Conservation (phyloP, 2,797 vertebrate species). For the Spinibarbus caldwelli region DNA sequence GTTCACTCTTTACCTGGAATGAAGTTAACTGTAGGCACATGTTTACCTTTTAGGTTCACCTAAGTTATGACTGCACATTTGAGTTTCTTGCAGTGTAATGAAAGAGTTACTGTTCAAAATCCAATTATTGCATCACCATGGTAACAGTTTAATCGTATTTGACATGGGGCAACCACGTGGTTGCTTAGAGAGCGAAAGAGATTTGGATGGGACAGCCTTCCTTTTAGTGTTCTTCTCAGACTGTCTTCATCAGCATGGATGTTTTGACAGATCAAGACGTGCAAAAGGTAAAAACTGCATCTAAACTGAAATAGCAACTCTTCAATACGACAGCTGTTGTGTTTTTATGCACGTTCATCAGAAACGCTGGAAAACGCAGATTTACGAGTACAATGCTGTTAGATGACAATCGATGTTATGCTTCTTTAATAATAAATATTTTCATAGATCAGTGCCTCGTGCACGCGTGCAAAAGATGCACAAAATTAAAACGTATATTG, state of each 20-base stretch:
- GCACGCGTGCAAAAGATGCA: neutral
- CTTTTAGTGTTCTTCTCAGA: neutral
- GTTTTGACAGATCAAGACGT: constrained; percentile 72
- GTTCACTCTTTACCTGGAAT: neutral
- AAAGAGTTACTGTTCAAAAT: constrained; percentile 66
- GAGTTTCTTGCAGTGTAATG: neutral
- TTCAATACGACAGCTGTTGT: neutral
- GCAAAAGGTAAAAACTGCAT: constrained; percentile 66
- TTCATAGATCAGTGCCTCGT: neutral
- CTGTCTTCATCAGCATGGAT: constrained; percentile 65
- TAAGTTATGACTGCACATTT: neutral
- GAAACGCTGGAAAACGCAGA: neutral
- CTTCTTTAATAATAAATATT: neutral
- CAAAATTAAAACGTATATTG: neutral
- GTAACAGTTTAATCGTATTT: constrained; percentile 56
- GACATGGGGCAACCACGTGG: constrained; percentile 60
- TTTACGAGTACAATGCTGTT: neutral
- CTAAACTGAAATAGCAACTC: neutral
- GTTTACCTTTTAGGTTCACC: neutral
- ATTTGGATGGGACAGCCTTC: constrained; percentile 42
- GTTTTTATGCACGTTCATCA: neutral
- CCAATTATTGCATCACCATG: constrained; percentile 57
- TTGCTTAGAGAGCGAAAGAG: constrained; percentile 15
- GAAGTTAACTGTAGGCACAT: neutral
- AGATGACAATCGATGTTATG: neutral